Conservation (phyloP, 2,797 vertebrate species). For the Sebastolobus altivelis region DNA sequence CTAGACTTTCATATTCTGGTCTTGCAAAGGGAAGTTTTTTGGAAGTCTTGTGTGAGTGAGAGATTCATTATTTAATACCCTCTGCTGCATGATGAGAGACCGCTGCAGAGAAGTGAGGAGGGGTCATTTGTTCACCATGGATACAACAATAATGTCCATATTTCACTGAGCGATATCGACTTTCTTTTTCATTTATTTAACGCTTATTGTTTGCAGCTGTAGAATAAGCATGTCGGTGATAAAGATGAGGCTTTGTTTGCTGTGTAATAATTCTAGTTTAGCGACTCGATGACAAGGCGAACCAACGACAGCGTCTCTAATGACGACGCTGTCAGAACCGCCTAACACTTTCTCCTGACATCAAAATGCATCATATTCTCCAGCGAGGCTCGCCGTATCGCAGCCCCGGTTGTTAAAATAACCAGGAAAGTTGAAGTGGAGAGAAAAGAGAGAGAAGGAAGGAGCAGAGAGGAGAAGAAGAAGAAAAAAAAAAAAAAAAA, state of each 20-base stretch:
- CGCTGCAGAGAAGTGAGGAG: conserved; percentile 42
- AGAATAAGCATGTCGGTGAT: not conserved
- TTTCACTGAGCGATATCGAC: conserved; percentile 18
- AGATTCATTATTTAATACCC: conserved; percentile 61
- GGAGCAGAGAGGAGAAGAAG: not conserved
- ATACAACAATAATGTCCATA: conserved; percentile 3
- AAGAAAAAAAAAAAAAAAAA: conserved; percentile 54
- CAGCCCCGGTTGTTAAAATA: conserved; percentile 62
- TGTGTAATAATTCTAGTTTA: conserved; percentile 43
- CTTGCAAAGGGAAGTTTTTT: conserved; percentile 40
- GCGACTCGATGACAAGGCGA: conserved; percentile 61
- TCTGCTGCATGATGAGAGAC: conserved; percentile 45
- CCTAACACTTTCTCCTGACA: conserved; percentile 48
- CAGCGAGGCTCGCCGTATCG: conserved; percentile 22
- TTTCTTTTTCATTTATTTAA: conserved; percentile 15
- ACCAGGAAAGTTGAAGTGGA: conserved; percentile 67
- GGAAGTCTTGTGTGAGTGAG: conserved; percentile 9
- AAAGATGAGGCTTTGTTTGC: conserved; percentile 47
- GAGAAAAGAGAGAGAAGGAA: conserved; percentile 41
- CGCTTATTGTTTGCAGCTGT: not conserved
- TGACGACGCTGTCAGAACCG: conserved; percentile 56
- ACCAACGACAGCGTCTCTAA: conserved; percentile 51
- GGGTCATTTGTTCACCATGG: conserved; percentile 36
- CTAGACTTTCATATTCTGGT: conserved; percentile 25
- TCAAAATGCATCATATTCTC: conserved; percentile 54